Base-by-base conservation (phyloP, 2,888 invertebrate genomes). In the Sarcophaga variegata region DNA sequence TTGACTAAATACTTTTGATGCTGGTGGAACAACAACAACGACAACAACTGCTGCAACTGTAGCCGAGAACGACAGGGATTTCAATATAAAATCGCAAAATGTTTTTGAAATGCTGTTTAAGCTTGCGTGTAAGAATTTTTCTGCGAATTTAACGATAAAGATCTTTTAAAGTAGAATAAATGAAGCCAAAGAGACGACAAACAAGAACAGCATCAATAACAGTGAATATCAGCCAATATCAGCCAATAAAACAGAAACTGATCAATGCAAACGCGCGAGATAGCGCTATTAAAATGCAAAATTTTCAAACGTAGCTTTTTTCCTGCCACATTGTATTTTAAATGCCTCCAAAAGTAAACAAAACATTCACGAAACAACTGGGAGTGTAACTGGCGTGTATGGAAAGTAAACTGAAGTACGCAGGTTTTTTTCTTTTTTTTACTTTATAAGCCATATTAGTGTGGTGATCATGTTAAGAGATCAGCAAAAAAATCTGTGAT, bases 71-170 rank as follows among this genome's bases (percentile, higher is more conserved):
- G 59, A 66, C n/a, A 79, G 75, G 60, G 80, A 71, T 84, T 71
- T 84, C 80, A 80, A 71, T 80, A 80, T 80, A 80, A 84, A 76
- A 80, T 76, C 80, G 27, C 45, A 80, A 70, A 75, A 74, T 64
- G 54, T 75, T 64, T 79, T 80, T 84, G 74, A 80, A 84, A 80
- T 80, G 84, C 84, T 87, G 81, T 84, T 87, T 84, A 84, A 83
- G 83, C 83, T 87, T 87, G 87, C 87, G 87, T 87, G 87, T 87
- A 87, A 87, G 87, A 87, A 87, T 87, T 87, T 87, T 87, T 87
- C 87, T 87, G 83, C 87, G 87, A 87, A 87, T 78, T 87, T 67
- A 54, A 22, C 54, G 87, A 87, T 87, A 87, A 81, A 70, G 70
- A 87, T 87, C 87, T 87, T 77, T 80, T 37, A 37, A 63, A 75